phyloP scores from a whole-genome alignment of 35 echinoderm and acorn worm species.

The Eucidaris tribuloides region DNA sequence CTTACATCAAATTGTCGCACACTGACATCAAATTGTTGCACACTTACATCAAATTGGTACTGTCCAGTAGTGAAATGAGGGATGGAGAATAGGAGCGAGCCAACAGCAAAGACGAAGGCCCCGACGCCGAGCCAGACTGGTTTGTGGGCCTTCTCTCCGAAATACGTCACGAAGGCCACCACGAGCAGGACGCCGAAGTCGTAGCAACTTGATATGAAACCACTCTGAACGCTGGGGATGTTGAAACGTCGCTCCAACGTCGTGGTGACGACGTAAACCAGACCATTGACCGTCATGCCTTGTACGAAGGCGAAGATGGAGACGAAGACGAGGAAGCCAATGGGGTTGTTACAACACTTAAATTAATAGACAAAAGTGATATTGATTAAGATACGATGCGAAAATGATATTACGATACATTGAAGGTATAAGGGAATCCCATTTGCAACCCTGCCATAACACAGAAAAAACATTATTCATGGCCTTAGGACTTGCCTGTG shows the following conservation, averaged over 20 bases:
- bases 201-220: slow-evolving; percentile 61
- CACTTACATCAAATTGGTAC: slow-evolving; percentile 7
- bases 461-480: too few relatives aligned
- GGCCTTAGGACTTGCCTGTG: too few relatives aligned
- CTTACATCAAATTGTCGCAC: neutral
- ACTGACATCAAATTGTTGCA: neutral
- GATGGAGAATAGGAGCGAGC: slow-evolving; percentile 13
- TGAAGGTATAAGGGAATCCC: too few relatives aligned
- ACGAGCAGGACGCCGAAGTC: slow-evolving; percentile 47
- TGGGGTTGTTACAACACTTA: slow-evolving; percentile 18
- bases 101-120: slow-evolving; percentile 14
- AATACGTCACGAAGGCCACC: slow-evolving; percentile 67
- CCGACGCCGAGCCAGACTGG: slow-evolving; percentile 40
- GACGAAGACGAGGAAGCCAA: slow-evolving; percentile 32
- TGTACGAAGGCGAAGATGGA: slow-evolving; percentile 31
- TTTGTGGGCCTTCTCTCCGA: slow-evolving; percentile 45
- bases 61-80: slow-evolving; percentile 31
- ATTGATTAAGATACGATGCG: neutral
- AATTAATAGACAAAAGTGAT: neutral
- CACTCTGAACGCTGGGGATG: slow-evolving; percentile 51
- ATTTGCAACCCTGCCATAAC: too few relatives aligned
- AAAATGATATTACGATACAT: too few relatives aligned
- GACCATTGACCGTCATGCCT: slow-evolving; percentile 66
- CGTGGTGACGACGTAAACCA: slow-evolving; percentile 70
- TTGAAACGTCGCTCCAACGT: slow-evolving; percentile 67